Evolutionary conservation across 1,140 invertebrate species (phyloP).

Genomic region (Macrocentrus cingulum): DNA sequence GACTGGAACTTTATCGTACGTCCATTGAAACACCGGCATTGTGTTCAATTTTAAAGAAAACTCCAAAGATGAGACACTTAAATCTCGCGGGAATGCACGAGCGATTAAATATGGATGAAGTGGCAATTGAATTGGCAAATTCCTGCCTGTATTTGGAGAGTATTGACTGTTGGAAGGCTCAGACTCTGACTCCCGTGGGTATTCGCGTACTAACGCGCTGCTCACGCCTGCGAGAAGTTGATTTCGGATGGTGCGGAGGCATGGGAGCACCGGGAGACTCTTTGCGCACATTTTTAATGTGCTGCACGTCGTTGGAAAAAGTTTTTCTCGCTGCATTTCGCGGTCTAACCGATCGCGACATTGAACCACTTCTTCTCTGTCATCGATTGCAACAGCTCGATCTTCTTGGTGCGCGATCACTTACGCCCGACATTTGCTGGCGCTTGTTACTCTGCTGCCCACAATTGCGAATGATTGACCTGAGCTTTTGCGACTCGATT

Average conservation of each 20-base stretch:
- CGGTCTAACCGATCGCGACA: conserved; percentile 74
- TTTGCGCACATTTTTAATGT: conserved; percentile 55
- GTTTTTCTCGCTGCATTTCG: conserved; percentile 76
- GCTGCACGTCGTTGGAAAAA: conserved; percentile 71
- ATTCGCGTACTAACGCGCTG: conserved; percentile 71
- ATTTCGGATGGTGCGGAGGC: conserved; percentile 79
- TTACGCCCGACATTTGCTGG: conserved; percentile 71
- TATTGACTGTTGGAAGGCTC: conserved; percentile 84
- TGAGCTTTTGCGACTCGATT: conserved; percentile 84
- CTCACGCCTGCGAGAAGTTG: conserved; percentile 74
- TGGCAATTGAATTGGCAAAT: conserved; percentile 66
- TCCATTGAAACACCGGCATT: conserved; percentile 66
- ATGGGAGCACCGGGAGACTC: conserved; percentile 59
- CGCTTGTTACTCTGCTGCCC: conserved; percentile 59
- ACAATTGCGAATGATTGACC: conserved; percentile 75
- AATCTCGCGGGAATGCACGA: conserved; percentile 66
- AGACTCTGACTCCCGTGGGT: conserved; percentile 71
- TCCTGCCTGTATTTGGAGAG: conserved; percentile 71
- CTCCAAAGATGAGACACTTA: conserved; percentile 70
- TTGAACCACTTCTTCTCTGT: conserved; percentile 70
- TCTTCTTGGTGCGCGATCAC: conserved; percentile 75
- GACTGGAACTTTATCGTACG: conserved; percentile 78
- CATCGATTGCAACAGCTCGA: conserved; percentile 76
- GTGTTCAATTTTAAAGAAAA: conserved; percentile 67
- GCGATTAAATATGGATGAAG: conserved; percentile 68